Conservation (phyloP, 92 coral and sea anemone species). For the Ricordea florida region DNA sequence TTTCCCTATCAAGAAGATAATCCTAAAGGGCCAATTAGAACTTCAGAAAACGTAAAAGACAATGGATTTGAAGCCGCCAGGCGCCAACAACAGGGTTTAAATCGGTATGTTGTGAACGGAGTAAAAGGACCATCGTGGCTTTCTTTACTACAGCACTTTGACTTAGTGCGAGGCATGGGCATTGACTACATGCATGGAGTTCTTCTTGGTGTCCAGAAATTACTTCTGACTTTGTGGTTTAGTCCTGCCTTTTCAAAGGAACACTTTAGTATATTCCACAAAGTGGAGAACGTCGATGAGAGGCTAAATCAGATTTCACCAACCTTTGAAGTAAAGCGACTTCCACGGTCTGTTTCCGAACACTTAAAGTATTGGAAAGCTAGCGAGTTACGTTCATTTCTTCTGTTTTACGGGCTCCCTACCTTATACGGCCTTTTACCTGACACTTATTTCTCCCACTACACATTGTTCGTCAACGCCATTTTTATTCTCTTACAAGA, state of each 20-base stretch:
- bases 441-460: slow-evolving; percentile 35
- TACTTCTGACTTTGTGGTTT: slow-evolving; percentile 58
- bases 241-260: slow-evolving; percentile 1
- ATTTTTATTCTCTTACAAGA: slow-evolving; percentile 50
- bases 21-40: slow-evolving; percentile 49
- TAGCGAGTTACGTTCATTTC: slow-evolving; percentile 60
- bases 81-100: neutral
- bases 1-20: slow-evolving; percentile 5
- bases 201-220: slow-evolving; percentile 61
- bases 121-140: slow-evolving; percentile 54
- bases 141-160: slow-evolving; percentile 7
- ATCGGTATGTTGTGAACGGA: slow-evolving; percentile 21
- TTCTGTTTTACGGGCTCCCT: slow-evolving; percentile 54
- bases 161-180: slow-evolving; percentile 42
- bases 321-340: slow-evolving; percentile 36
- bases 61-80: neutral
- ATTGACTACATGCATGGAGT: slow-evolving; percentile 77
- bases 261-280: slow-evolving; percentile 13
- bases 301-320: slow-evolving; percentile 43
- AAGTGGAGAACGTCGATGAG: slow-evolving; percentile 17
- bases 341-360: slow-evolving; percentile 24
- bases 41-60: neutral
- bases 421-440: slow-evolving; percentile 55
- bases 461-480: slow-evolving; percentile 35
- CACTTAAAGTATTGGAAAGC: slow-evolving; percentile 50